phyloP scores from a whole-genome alignment of 2,113 vertebrate species.

The Ramphastos sulfuratus region DNA sequence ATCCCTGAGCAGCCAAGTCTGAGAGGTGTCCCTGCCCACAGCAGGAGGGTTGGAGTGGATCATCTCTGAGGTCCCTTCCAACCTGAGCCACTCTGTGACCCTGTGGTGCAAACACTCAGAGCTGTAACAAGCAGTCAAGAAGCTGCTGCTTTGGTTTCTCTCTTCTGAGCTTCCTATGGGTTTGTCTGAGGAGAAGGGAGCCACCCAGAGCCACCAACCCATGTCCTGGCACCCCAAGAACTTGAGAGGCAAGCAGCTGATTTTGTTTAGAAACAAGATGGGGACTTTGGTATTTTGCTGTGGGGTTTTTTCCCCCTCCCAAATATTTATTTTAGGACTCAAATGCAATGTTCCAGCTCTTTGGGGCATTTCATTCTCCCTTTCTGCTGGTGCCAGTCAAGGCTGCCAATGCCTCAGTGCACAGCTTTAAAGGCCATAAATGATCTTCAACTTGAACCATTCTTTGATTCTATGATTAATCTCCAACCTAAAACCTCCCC shows the following conservation, averaged over 20 bases:
- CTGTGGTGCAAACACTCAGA: background rate
- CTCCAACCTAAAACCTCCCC: too few relatives aligned
- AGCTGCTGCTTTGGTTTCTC: background rate
- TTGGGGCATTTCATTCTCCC: slow-evolving; percentile 72
- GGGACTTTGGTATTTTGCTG: background rate
- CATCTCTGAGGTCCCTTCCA: too few relatives aligned
- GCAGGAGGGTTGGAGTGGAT: too few relatives aligned
- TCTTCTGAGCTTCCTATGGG: background rate
- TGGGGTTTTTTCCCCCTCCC: background rate
- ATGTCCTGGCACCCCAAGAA: background rate
- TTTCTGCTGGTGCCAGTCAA: slow-evolving; percentile 76
- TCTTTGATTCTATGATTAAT: too few relatives aligned
- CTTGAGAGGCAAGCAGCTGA: slow-evolving; percentile 27
- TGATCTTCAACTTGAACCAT: too few relatives aligned
- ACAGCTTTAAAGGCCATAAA: slow-evolving; percentile 79
- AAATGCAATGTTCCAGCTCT: slow-evolving; percentile 81
- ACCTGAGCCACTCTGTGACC: too few relatives aligned
- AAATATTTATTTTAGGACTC: slow-evolving; percentile 74
- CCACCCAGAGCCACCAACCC: background rate
- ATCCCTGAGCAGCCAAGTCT: too few relatives aligned
- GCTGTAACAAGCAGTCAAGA: too few relatives aligned
- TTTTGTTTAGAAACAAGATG: slow-evolving; percentile 79
- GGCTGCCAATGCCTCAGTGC: slow-evolving; percentile 82
- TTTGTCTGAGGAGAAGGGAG: background rate
- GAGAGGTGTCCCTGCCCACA: too few relatives aligned